Evolutionary conservation across 2,113 vertebrate species (phyloP).

Genomic region (Etheostoma cragini): DNA sequence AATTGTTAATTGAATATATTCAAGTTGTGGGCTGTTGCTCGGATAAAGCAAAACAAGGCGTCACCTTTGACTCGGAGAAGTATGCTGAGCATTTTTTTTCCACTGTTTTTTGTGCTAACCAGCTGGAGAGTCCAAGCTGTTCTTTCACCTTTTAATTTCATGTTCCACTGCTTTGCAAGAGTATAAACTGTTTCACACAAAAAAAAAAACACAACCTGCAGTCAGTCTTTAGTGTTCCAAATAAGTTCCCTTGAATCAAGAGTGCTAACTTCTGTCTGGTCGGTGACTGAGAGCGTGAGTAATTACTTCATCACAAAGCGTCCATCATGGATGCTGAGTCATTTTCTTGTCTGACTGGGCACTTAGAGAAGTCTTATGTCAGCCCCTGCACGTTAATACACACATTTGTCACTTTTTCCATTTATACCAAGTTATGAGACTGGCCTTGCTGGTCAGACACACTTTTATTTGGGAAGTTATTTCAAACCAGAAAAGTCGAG

Average conservation of each 20-base stretch:
- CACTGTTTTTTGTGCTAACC: no score
- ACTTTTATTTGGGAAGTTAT: constrained; percentile 3
- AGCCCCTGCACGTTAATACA: background rate
- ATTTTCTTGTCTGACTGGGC: no score
- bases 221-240: background rate
- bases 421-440: background rate
- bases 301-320: background rate
- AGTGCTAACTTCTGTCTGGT: background rate
- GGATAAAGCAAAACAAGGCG: background rate
- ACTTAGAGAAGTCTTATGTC: background rate
- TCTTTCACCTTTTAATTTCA: no score
- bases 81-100: no score
- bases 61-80: background rate
- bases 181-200: background rate
- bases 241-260: background rate
- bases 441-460: background rate
- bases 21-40: background rate
- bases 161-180: no score
- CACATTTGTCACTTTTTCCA: background rate
- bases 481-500: background rate
- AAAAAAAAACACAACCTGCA: background rate
- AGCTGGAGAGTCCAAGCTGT: background rate
- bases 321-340: background rate
- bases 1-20: background rate
- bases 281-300: background rate